Percentiles rank a stretch among this genome's conserved stretches.
These are phyloP conservation scores for Aphaenogaster floridana DNA, from an alignment of 1,140 invertebrate genomes.

Conservation along the genomic window DNA sequence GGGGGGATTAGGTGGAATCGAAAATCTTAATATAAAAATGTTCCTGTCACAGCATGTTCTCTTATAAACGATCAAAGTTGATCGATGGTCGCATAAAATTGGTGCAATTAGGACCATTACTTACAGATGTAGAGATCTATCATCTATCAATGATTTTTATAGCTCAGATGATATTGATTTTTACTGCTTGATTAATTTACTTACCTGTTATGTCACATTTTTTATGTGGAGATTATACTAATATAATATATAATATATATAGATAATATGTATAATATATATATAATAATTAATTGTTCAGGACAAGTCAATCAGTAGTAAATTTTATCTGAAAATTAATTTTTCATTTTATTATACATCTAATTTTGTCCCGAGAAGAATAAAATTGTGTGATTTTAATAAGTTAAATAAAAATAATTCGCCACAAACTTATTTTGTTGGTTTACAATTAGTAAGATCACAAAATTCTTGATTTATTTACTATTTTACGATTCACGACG, in stretches of 20 bases:
- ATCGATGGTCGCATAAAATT: background rate
- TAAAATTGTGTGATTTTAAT: background rate
- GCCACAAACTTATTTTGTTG: background rate
- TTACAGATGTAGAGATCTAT: background rate
- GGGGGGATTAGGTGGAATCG: background rate
- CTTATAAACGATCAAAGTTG: background rate
- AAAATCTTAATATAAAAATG: background rate
- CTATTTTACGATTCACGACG: background rate
- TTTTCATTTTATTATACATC: background rate
- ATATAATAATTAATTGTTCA: too few species aligned
- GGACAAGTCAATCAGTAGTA: too few species aligned
- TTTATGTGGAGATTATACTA: too few species aligned
- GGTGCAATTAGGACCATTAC: too few species aligned
- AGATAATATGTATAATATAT: too few species aligned
- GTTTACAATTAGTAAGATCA: background rate
- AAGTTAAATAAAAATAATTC: background rate
- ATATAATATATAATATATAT: too few species aligned
- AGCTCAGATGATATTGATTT: background rate
- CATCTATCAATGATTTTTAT: background rate
- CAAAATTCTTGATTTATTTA: background rate
- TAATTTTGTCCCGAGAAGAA: background rate
- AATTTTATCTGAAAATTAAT: background rate
- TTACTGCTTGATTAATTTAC: background rate
- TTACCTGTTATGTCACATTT: too few species aligned
- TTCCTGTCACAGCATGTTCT: background rate